phyloP scores from a whole-genome alignment of 2,797 vertebrate genomes.

The Phalloptychus januarius region DNA sequence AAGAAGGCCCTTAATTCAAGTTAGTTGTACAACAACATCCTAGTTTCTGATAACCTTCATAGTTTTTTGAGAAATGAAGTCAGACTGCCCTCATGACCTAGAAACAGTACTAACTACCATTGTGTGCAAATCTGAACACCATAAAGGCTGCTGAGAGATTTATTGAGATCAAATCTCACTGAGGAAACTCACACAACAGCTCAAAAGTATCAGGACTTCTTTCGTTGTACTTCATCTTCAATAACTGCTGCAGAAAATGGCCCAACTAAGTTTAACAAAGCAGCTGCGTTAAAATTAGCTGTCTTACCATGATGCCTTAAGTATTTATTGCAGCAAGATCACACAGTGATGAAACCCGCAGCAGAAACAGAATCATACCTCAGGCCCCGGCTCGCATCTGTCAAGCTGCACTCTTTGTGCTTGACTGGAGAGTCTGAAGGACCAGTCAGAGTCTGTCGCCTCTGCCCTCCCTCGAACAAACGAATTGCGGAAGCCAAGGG shows the following conservation, averaged over 20 bases:
- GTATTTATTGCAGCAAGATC: neutral
- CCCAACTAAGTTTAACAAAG: neutral
- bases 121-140: neutral
- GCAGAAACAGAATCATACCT: constrained; percentile 78
- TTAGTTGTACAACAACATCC: neutral
- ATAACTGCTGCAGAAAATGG: neutral
- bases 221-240: neutral
- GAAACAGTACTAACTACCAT: neutral
- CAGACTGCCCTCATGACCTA: neutral
- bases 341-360: neutral
- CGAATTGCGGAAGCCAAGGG: constrained; percentile 66
- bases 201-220: neutral
- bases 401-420: constrained; percentile 70
- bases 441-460: constrained; percentile 51
- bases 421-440: constrained; percentile 75
- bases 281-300: neutral
- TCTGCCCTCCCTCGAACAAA: constrained; percentile 68
- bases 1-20: neutral
- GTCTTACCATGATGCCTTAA: neutral
- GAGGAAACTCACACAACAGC: neutral
- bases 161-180: neutral
- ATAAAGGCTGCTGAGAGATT: neutral
- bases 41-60: neutral
- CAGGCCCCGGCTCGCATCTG: constrained; percentile 76
- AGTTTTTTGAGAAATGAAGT: constrained; percentile 1